Conservation (phyloP, 2,113 vertebrate genomes). For the Lepus timidus region DNA sequence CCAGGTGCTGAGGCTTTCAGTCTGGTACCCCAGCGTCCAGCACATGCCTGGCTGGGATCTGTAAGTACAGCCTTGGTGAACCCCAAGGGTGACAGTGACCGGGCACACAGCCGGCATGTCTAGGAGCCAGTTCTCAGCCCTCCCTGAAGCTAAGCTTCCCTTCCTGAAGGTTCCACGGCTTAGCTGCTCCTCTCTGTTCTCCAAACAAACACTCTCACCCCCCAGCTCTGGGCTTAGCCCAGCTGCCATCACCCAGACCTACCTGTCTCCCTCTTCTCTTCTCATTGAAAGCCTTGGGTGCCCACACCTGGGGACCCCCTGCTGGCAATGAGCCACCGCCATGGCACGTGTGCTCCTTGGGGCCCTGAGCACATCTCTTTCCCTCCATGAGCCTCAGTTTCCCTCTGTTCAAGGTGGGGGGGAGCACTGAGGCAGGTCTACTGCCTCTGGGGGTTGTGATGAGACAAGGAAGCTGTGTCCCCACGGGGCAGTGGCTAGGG, state of each 20-base stretch:
- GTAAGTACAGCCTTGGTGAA: not conserved
- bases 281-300: not conserved
- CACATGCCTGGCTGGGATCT: not conserved
- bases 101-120: no score
- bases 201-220: not conserved
- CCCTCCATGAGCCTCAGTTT: not conserved
- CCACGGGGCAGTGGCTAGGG: not conserved
- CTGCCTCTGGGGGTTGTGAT: not conserved
- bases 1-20: not conserved
- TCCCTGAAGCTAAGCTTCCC: not conserved
- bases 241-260: not conserved
- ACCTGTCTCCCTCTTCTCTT: not conserved
- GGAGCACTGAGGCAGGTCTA: not conserved
- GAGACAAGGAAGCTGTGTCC: not conserved
- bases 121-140: not conserved
- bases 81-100: not conserved
- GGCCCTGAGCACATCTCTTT: not conserved
- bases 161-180: not conserved
- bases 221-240: not conserved
- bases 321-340: fast-evolving
- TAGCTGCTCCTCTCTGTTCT: not conserved
- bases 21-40: fast-evolving
- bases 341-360: not conserved
- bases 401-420: not conserved
- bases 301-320: not conserved